Evolutionary conservation across 1,140 invertebrate species (phyloP), one percentile per base, ranked within the genome.

Genomic region (Oncopeltus fasciatus): DNA sequence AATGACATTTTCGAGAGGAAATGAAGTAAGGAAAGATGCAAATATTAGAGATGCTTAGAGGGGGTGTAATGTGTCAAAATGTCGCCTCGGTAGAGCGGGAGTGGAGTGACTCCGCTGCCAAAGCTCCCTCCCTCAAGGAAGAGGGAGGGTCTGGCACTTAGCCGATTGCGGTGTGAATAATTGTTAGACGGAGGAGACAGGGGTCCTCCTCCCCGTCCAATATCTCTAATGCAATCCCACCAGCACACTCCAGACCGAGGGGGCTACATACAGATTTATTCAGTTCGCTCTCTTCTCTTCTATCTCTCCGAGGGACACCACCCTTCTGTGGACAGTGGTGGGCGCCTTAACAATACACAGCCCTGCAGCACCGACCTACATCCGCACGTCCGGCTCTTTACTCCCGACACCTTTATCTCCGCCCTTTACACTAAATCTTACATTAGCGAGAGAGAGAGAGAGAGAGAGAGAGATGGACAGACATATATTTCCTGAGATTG

Each of bases 81-180:
- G 31, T 38, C 5, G 31, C 5, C 31, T 5, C 5, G 31, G 14
- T 38, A 38, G 31, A 38, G 31, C 14, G 31, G 5, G 31, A 38
- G 31, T 38, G 31, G 31, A n/a, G 31, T 38, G 31, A 38, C n/a
- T n/a, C n/a, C n/a, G n/a, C n/a, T n/a, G n/a, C n/a, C n/a, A n/a
- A n/a, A n/a, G n/a, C n/a, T n/a, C n/a, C n/a, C n/a, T n/a, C n/a
- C n/a, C n/a, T n/a, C n/a, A n/a, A n/a, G n/a, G n/a, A n/a, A n/a
- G n/a, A n/a, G n/a, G 4, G n/a, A 21, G 3, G 21, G 9, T 3
- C 24, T 27, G 49, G 49, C 49, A 53, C 49, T 53, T 53, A 53
- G 49, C 49, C 49, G 49, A 53, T 53, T 53, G 49, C 18, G 18
- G 49, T 53, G 49, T 53, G 49, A 53, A 53, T 53, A 53, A 53